phyloP scores from a whole-genome alignment of 2,113 vertebrate species.

The Syngnathoides biaculeatus region DNA sequence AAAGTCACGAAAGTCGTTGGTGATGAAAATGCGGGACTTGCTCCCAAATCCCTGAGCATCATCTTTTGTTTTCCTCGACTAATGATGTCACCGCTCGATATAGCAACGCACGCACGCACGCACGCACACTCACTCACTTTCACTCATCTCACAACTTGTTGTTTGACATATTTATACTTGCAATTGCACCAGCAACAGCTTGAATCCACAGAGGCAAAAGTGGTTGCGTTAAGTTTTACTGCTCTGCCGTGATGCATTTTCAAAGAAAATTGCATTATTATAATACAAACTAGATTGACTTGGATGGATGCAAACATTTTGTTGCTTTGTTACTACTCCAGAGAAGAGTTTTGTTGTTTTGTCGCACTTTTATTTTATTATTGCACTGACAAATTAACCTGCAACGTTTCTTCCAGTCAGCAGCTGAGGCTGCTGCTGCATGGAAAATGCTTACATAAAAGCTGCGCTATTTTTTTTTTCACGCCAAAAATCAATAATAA shows the following conservation, averaged over 20 bases:
- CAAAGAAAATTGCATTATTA: background rate
- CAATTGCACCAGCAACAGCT: too few species aligned
- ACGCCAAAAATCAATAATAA: slow-evolving; percentile 57
- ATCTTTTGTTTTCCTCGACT: slow-evolving; percentile 40
- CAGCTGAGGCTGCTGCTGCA: slow-evolving; percentile 48
- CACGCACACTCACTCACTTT: background rate
- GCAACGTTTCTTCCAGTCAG: slow-evolving; percentile 44
- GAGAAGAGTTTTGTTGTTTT: background rate
- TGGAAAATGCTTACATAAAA: slow-evolving; percentile 73
- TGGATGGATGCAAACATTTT: background rate
- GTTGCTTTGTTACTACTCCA: background rate
- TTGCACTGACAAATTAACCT: background rate
- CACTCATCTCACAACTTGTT: background rate
- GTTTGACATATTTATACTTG: slow-evolving; percentile 2
- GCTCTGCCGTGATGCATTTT: background rate
- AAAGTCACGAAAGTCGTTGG: slow-evolving; percentile 5
- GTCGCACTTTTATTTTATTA: background rate
- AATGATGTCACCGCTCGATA: slow-evolving; percentile 47
- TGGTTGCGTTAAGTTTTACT: background rate
- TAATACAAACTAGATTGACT: background rate
- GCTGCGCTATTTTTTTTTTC: slow-evolving; percentile 45
- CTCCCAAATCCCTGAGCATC: slow-evolving; percentile 14
- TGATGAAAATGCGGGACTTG: slow-evolving; percentile 8
- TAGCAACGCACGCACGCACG: slow-evolving; percentile 11
- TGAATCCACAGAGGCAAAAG: background rate